These are phyloP conservation scores for Episyrphus balteatus DNA, from an alignment of 1,140 invertebrate genomes.

Conservation along the genomic window DNA sequence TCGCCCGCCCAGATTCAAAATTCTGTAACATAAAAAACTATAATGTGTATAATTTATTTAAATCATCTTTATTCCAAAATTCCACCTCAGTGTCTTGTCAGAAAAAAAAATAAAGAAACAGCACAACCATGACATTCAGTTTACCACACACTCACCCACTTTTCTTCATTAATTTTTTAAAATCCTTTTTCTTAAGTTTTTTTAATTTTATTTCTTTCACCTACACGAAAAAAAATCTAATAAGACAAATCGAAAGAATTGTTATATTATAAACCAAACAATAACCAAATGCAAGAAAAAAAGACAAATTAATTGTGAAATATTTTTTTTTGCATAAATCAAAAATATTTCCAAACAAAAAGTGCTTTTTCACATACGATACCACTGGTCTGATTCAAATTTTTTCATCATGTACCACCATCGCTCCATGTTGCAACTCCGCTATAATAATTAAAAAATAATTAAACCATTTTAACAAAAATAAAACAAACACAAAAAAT, in stretches of 20 bases:
- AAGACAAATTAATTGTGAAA: neutral
- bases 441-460: no score
- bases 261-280: neutral
- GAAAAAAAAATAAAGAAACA: neutral
- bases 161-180: no score
- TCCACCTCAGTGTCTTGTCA: neutral
- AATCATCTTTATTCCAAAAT: no score
- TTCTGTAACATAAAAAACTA: no score
- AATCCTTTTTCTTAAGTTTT: no score
- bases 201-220: no score
- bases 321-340: conserved; percentile 2
- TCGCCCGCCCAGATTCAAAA: no score
- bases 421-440: conserved; percentile 8
- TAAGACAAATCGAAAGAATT: neutral
- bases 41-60: no score
- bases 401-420: conserved; percentile 38
- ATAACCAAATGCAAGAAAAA: neutral
- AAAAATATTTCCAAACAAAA: conserved; percentile 3
- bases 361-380: conserved; percentile 38
- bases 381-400: conserved; percentile 36
- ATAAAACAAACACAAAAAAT: no score
- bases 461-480: no score
- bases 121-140: neutral
- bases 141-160: no score
- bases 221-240: no score